Conservation (phyloP, 2,888 invertebrate genomes). For the Rotaria socialis region DNA sequence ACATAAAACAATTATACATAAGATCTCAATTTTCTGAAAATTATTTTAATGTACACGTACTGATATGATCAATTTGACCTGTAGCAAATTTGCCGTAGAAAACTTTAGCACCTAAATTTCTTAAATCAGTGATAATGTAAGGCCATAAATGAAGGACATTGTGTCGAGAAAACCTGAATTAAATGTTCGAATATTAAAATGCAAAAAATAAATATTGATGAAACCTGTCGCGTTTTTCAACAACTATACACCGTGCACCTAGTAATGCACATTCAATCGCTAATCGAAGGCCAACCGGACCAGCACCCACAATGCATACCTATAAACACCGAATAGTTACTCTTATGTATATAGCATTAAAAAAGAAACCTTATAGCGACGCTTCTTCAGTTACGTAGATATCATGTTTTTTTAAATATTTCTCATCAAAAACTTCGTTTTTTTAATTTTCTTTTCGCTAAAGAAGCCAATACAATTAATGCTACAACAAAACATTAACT, state of each 20-base stretch:
- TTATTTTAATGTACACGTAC: slow-evolving; percentile 60
- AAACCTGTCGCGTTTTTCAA: slow-evolving; percentile 79
- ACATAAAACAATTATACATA: neutral
- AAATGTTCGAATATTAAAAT: slow-evolving; percentile 53
- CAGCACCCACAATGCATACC: slow-evolving; percentile 85
- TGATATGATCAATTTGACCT: slow-evolving; percentile 94
- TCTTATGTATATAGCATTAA: neutral
- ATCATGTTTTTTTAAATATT: neutral
- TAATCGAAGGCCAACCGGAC: slow-evolving; percentile 86
- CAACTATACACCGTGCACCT: slow-evolving; percentile 84
- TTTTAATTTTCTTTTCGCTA: neutral
- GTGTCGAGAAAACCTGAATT: slow-evolving; percentile 72
- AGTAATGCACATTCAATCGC: slow-evolving; percentile 92
- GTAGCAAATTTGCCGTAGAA: slow-evolving; percentile 98
- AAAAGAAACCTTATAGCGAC: neutral
- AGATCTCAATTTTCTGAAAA: neutral
- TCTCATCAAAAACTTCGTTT: neutral
- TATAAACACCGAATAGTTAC: slow-evolving; percentile 51
- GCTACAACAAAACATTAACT: neutral
- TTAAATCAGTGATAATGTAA: slow-evolving; percentile 89
- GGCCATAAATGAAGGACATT: slow-evolving; percentile 98
- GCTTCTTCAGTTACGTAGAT: neutral
- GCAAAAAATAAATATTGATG: neutral
- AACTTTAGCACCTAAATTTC: slow-evolving; percentile 87
- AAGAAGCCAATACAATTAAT: neutral